phyloP scores from a whole-genome alignment of 2,888 invertebrate species.

The Limenitis camilla region DNA sequence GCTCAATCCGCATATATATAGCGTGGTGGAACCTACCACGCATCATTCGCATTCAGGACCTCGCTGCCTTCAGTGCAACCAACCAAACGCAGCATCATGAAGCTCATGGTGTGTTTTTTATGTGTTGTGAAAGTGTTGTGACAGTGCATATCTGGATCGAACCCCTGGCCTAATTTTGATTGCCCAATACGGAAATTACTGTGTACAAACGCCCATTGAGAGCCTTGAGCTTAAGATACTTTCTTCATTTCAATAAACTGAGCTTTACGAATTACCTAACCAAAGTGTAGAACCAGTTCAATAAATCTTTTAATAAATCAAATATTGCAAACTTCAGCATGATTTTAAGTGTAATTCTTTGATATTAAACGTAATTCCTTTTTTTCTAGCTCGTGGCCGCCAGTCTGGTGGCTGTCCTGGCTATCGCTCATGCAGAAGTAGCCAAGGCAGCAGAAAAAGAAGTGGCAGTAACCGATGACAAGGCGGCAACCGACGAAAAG shows the following conservation, averaged over 20 bases:
- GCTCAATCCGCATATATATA: slow-evolving; percentile 69
- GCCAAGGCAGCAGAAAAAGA: slow-evolving; percentile 73
- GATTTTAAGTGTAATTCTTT: neutral
- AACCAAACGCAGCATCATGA: slow-evolving; percentile 69
- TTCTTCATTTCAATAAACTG: slow-evolving; percentile 13
- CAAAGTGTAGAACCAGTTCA: slow-evolving; percentile 9
- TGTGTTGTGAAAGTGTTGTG: slow-evolving; percentile 29
- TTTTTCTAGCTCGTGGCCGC: slow-evolving; percentile 71
- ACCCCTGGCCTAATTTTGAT: slow-evolving; percentile 41
- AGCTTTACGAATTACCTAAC: slow-evolving; percentile 12
- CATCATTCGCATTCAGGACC: slow-evolving; percentile 75
- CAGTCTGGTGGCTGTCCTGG: slow-evolving; percentile 77
- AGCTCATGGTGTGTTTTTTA: slow-evolving; percentile 66
- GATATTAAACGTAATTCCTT: slow-evolving; percentile 25
- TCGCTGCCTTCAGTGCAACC: slow-evolving; percentile 73
- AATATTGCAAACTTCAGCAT: neutral
- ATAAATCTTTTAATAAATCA: slow-evolving; percentile 5
- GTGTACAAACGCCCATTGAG: slow-evolving; percentile 13
- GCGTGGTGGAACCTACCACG: slow-evolving; percentile 56
- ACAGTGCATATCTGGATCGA: slow-evolving; percentile 26
- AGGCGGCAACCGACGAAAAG: slow-evolving; percentile 75
- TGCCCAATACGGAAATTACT: slow-evolving; percentile 52
- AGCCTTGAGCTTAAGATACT: slow-evolving; percentile 14
- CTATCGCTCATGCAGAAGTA: slow-evolving; percentile 75
- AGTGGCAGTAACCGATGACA: slow-evolving; percentile 73